Base-by-base conservation (phyloP, 1,140 invertebrate genomes). In the Cotesia typhae region DNA sequence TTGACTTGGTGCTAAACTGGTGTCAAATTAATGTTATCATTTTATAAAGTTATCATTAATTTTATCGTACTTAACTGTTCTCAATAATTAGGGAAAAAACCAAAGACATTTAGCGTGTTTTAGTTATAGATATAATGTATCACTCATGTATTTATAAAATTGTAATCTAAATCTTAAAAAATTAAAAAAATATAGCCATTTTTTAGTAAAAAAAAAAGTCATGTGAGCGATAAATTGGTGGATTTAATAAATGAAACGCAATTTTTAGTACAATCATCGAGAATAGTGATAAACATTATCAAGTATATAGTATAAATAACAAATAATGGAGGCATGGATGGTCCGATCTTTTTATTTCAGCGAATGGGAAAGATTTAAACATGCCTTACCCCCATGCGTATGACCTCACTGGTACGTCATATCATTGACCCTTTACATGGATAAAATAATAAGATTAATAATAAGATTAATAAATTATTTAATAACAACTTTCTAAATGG, bases 341-440 rank as follows among this genome's bases (percentile, higher is more conserved):
- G 80, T 78, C 52, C 78, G 79, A 81, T 77, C 55, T 3, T 0
- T 4, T 47, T 47, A 2, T 3, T 14, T 6, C 38, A 59, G 70
- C 80, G 76, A 81, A 81, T 81, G 20, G 38, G 5, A 36, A 28
- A 4, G 4, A 60, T 65, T 65, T 53, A 38, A n/a, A 47, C 10
- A 28, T 76, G 80, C 80, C 76, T 80, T 81, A 81, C 80, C 80
- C 80, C 78, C 72, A 67, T 76, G 70, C 77, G 77, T 74, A 78
- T 81, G 80, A 81, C 73, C 75, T 59, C 61, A 37, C 64, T 6
- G 53, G 59, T 72, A 75, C 75, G 73, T 79, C 79, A 79, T 75
- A 78, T 81, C 78, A 10, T n/a, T 80, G 76, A 80, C 80, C 79
- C 74, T 72, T 55, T 35, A 12, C 5, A 55, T 1, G 17, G 5